phyloP scores from a whole-genome alignment of 2,888 invertebrate species.

The Morpho achilles region DNA sequence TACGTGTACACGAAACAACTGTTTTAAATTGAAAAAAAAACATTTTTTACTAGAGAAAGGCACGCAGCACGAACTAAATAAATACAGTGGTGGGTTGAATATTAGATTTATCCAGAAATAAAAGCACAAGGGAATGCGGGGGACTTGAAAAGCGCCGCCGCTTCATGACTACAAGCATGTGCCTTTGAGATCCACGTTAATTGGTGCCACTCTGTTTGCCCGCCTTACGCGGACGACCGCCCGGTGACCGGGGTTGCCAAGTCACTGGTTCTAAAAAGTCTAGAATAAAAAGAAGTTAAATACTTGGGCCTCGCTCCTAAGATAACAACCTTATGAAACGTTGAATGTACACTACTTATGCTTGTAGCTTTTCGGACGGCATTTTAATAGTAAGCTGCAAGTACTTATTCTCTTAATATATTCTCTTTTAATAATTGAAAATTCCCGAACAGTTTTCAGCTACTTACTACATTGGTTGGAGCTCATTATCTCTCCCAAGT shows the following conservation, averaged over 20 bases:
- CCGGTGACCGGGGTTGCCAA: constrained; percentile 22
- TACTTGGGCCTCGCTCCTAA: not conserved
- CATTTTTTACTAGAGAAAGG: constrained; percentile 1
- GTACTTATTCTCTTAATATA: too few species aligned
- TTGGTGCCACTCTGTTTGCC: constrained; percentile 56
- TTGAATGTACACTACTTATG: too few species aligned
- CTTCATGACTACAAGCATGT: constrained; percentile 46
- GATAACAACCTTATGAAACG: too few species aligned
- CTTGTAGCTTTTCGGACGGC: too few species aligned
- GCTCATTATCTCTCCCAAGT: too few species aligned
- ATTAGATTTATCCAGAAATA: constrained; percentile 55
- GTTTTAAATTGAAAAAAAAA: not conserved
- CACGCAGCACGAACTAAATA: constrained; percentile 9
- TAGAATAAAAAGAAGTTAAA: not conserved
- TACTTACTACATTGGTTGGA: too few species aligned
- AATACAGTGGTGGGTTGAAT: constrained; percentile 28
- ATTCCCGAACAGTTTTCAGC: too few species aligned
- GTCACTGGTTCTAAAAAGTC: constrained; percentile 6
- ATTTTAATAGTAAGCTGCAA: too few species aligned
- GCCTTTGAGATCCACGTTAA: constrained; percentile 61
- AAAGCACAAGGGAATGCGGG: constrained; percentile 43
- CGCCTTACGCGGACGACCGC: constrained; percentile 31
- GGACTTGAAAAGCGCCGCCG: constrained; percentile 59
- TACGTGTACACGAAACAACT: constrained; percentile 1
- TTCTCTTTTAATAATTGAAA: too few species aligned